Percentiles rank a stretch among this genome's conserved stretches.
Conservation (phyloP, 2,888 invertebrate species). For the Plebejus anna region DNA sequence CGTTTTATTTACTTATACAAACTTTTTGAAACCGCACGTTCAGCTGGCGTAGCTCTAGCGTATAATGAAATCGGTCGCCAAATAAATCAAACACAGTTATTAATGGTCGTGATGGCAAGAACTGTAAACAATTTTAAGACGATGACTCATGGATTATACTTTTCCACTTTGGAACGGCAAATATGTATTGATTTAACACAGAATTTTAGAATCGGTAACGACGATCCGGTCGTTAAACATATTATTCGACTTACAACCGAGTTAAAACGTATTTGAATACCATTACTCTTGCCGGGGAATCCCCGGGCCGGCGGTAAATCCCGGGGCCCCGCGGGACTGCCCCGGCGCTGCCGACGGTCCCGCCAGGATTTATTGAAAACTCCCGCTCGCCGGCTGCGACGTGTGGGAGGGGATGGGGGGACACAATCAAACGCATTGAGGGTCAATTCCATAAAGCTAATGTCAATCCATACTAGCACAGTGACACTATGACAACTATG, state of each 20-base stretch:
- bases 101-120: neutral
- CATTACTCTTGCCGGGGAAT: neutral
- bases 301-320: conserved; percentile 13
- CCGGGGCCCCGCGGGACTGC: conserved; percentile 15
- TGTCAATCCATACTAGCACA: neutral
- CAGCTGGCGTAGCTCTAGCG: neutral
- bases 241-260: neutral
- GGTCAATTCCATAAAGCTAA: neutral
- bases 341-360: neutral
- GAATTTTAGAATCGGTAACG: neutral
- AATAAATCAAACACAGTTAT: neutral
- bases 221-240: neutral
- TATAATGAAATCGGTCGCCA: neutral
- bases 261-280: conserved; percentile 17
- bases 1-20: too few relatives aligned
- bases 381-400: neutral
- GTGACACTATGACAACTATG: neutral
- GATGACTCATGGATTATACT: neutral
- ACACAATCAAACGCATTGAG: neutral
- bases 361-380: conserved; percentile 12
- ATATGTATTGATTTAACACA: neutral
- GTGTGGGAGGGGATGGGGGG: neutral
- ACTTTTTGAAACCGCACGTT: neutral
- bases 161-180: neutral
- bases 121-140: neutral